These are phyloP conservation scores for Phrixothrix hirtus DNA, from an alignment of 2,888 invertebrate species.

Conservation along the genomic window DNA sequence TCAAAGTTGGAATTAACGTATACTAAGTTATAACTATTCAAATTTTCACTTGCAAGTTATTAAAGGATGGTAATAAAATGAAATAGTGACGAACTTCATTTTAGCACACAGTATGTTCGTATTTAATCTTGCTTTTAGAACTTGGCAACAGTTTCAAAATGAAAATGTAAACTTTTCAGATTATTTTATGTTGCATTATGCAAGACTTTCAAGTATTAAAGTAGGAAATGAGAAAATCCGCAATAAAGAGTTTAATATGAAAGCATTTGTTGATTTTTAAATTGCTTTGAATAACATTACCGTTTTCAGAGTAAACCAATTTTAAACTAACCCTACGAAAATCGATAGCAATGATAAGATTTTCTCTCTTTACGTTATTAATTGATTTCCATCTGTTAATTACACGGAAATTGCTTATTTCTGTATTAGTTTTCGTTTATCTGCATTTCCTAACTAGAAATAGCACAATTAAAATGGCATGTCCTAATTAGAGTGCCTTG, in stretches of 20 bases:
- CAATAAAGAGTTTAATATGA: too few species aligned
- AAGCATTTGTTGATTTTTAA: slow-evolving; percentile 1
- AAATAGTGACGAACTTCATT: slow-evolving; percentile 40
- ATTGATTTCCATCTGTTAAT: too few species aligned
- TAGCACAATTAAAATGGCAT: neutral
- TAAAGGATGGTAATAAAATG: slow-evolving; percentile 37
- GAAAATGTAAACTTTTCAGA: slow-evolving; percentile 24
- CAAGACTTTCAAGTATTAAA: slow-evolving; percentile 3
- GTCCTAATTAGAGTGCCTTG: neutral
- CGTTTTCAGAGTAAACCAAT: too few species aligned
- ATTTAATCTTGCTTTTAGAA: slow-evolving; percentile 17
- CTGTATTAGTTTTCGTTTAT: neutral
- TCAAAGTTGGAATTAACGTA: slow-evolving; percentile 9
- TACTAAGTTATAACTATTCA: slow-evolving; percentile 37
- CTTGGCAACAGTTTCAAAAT: slow-evolving; percentile 19
- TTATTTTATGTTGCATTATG: slow-evolving; percentile 19
- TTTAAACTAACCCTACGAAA: neutral
- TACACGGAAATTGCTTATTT: too few species aligned
- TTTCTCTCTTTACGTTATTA: too few species aligned
- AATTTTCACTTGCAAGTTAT: slow-evolving; percentile 45
- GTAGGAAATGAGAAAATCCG: neutral
- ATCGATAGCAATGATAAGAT: too few species aligned
- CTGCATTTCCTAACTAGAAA: neutral
- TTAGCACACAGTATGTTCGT: slow-evolving; percentile 16
- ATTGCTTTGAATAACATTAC: neutral